Percentiles rank a stretch among this genome's conserved stretches.
These are phyloP conservation scores for Aurelia sp. DNA, from an alignment of 30 jellyfish, hydroid and myxozoan genomes.

Conservation along the genomic window DNA sequence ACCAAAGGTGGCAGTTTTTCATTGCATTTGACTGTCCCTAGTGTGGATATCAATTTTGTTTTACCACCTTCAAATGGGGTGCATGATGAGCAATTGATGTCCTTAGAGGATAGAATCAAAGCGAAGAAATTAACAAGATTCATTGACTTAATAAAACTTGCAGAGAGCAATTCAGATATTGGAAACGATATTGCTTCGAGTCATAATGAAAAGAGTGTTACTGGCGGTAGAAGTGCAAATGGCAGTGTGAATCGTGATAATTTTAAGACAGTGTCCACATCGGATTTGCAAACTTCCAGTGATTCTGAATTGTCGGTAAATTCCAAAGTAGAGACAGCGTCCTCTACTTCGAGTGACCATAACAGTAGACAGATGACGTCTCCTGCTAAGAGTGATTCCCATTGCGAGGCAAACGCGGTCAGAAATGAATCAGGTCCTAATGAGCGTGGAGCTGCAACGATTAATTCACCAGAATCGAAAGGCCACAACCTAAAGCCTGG, in stretches of 20 bases:
- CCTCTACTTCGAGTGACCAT: background rate
- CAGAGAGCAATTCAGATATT: background rate
- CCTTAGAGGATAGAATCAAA: slow-evolving; percentile 49
- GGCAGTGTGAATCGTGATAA: background rate
- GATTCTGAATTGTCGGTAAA: background rate
- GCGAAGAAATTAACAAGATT: slow-evolving; percentile 39
- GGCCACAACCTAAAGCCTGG: background rate
- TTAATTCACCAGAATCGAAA: background rate
- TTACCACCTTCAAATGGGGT: slow-evolving; percentile 81
- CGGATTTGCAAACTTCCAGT: slow-evolving; percentile 1
- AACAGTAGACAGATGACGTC: background rate
- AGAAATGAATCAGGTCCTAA: background rate
- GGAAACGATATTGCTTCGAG: background rate
- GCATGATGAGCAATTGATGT: slow-evolving; percentile 58
- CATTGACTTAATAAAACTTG: background rate
- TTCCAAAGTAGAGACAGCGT: slow-evolving; percentile 11
- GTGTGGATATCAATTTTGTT: slow-evolving; percentile 75
- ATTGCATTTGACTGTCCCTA: slow-evolving; percentile 69
- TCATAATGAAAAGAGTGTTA: background rate
- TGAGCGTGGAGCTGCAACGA: background rate
- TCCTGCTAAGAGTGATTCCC: background rate
- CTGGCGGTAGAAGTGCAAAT: background rate
- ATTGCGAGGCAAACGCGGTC: background rate
- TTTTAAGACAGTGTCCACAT: background rate
- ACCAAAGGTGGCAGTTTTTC: slow-evolving; percentile 21